Evolutionary conservation across 2,113 vertebrate genomes (phyloP).

Genomic region (Gopherus flavomarginatus): DNA sequence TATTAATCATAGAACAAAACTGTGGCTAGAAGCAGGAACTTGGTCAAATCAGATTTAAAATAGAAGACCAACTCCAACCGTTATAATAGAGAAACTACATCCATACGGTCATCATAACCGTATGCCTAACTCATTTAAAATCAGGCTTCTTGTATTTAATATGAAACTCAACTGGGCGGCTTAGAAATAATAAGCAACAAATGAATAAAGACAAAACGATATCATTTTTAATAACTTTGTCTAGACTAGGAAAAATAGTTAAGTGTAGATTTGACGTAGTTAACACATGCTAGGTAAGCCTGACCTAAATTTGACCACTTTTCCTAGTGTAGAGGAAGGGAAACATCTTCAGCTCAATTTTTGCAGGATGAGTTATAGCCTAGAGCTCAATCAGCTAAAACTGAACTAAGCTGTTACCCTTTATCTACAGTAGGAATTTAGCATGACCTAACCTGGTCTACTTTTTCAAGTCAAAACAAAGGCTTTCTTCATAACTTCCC

Average conservation of each 20-base stretch:
- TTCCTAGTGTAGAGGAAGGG: not conserved
- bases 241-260: too few relatives aligned
- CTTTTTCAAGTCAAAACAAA: not conserved
- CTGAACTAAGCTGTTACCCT: not conserved
- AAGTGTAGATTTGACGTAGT: not conserved
- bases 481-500: not conserved
- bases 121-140: slow-evolving; percentile 20
- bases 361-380: fast-evolving
- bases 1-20: not conserved
- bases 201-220: slow-evolving; percentile 23
- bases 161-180: slow-evolving; percentile 28
- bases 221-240: slow-evolving; percentile 38
- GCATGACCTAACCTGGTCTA: fast-evolving
- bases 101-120: slow-evolving; percentile 2
- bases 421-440: not conserved
- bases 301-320: not conserved
- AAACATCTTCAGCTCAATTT: not conserved
- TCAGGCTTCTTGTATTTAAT: not conserved
- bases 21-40: not conserved
- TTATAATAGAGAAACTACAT: not conserved
- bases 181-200: slow-evolving; percentile 37
- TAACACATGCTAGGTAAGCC: not conserved
- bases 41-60: not conserved
- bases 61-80: not conserved
- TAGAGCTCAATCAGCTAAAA: not conserved